Conservation (phyloP, 1,140 invertebrate genomes). For the Meloidogyne floridensis region DNA sequence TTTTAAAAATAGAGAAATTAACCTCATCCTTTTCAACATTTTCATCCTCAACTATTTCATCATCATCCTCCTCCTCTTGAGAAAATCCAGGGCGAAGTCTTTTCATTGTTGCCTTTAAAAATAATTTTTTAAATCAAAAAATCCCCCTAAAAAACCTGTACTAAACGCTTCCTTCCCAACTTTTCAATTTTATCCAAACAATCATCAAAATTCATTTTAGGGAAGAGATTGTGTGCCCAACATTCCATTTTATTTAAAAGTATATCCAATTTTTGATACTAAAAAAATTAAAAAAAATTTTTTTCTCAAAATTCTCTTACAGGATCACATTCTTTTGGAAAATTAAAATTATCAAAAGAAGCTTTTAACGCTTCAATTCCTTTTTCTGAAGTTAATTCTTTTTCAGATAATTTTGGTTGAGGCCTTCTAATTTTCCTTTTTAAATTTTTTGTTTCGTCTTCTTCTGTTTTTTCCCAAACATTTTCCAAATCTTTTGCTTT, state of each 20-base stretch:
- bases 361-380: constrained; percentile 33
- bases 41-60: neutral
- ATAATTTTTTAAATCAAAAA: neutral
- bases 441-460: constrained; percentile 16
- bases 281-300: constrained; percentile 30
- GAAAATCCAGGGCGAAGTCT: neutral
- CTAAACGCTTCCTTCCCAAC: constrained; percentile 35
- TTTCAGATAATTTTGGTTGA: constrained; percentile 27
- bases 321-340: constrained; percentile 17
- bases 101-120: constrained; percentile 5
- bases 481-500: constrained; percentile 23
- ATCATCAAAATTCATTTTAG: constrained; percentile 39
- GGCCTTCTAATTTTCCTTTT: constrained; percentile 10
- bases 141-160: constrained; percentile 18
- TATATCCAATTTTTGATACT: constrained; percentile 36
- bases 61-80: neutral
- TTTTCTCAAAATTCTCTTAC: constrained; percentile 5
- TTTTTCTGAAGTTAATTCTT: constrained; percentile 27
- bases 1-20: too few relatives aligned
- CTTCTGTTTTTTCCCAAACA: constrained; percentile 38
- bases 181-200: constrained; percentile 37
- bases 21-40: too few relatives aligned
- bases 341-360: constrained; percentile 19
- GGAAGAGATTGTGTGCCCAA: constrained; percentile 40
- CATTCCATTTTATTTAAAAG: constrained; percentile 42